A percentile compares a stretch with the other conserved stretches of the same genome.
Conservation (phyloP, 2,888 invertebrate species). For the Cataglyphis altisquamis region DNA sequence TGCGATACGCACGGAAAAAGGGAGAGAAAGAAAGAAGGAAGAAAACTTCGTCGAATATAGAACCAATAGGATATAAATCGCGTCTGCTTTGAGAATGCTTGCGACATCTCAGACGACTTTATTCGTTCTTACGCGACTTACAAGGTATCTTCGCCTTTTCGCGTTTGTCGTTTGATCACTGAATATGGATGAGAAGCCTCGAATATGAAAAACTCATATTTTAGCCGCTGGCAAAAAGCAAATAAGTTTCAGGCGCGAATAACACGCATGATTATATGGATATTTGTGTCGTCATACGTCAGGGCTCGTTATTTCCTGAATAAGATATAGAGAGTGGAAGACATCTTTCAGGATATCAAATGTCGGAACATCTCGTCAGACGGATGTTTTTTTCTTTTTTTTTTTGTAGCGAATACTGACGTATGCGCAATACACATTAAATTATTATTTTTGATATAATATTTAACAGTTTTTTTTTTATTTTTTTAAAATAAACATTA, state of each 20-base stretch:
- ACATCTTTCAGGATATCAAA: slow-evolving; percentile 1
- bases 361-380: neutral
- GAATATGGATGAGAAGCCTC: slow-evolving; percentile 44
- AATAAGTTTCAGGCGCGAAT: slow-evolving; percentile 47
- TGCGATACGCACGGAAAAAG: neutral
- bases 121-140: slow-evolving; percentile 33
- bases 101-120: slow-evolving; percentile 41
- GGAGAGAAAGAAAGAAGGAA: neutral
- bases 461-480: neutral
- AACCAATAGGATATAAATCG: slow-evolving; percentile 28
- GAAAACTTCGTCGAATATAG: slow-evolving; percentile 38
- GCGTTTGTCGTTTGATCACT: slow-evolving; percentile 49
- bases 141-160: slow-evolving; percentile 41
- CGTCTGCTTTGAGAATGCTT: slow-evolving; percentile 43
- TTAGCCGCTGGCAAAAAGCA: slow-evolving; percentile 34
- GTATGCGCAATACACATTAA: neutral
- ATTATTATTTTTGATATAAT: neutral
- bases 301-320: slow-evolving; percentile 22
- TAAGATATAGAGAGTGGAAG: neutral
- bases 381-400: neutral
- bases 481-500: neutral
- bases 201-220: slow-evolving; percentile 19
- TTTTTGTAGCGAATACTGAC: neutral
- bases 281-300: slow-evolving; percentile 15
- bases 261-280: slow-evolving; percentile 42